Base-by-base conservation (phyloP, 2,113 vertebrate species). In the Mungos mungo region DNA sequence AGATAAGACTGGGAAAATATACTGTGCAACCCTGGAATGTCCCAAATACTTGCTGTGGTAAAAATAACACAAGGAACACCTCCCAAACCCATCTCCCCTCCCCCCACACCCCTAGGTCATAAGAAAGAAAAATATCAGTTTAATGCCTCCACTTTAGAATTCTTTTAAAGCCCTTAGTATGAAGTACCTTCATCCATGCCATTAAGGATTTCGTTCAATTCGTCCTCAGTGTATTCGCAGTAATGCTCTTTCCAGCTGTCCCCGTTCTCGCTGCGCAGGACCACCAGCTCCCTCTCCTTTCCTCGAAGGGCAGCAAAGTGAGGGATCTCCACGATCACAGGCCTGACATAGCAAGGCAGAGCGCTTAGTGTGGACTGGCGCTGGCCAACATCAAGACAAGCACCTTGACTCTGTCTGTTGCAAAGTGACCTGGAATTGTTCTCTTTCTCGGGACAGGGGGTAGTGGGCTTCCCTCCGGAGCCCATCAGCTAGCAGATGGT, bases 231-330 rank as follows among this genome's bases (percentile, higher is more conserved):
- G 98, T 99, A 99, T 97, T 99, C 99, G 90, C 99, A 99, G 98
- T 99, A 99, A 95, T 99, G 99, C 96, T 99, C 99, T 97, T 99
- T 99, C 99, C 99, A 99, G 99, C 99, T 99, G 98, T 99, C 99
- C 45, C 99, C 99, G 0, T 99, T 99, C 98, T 99, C 99, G 1
- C 99, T 99, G 97, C 99, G 99, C 97, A 99, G 98, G 92, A 99
- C 99, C 97, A 99, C 99, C 98, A 99, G 98, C 93, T 99, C 99
- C 52, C 99, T 98, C 98, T 99, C 99, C 65, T 99, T 99, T 52
- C 99, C 99, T 82, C 99, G 99, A 77, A 99, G 99, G 50, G 99
- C 99, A 3, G 99, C 99, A 77, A 99, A 99, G 97, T 99, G 99
- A 52, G 99, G 99, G 96, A 99, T 99, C 99, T 99, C 99, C 98